Percentiles rank a stretch among this genome's conserved stretches.
Evolutionary conservation across 2,797 vertebrate species (phyloP).

Genomic region (Sylvia borin): DNA sequence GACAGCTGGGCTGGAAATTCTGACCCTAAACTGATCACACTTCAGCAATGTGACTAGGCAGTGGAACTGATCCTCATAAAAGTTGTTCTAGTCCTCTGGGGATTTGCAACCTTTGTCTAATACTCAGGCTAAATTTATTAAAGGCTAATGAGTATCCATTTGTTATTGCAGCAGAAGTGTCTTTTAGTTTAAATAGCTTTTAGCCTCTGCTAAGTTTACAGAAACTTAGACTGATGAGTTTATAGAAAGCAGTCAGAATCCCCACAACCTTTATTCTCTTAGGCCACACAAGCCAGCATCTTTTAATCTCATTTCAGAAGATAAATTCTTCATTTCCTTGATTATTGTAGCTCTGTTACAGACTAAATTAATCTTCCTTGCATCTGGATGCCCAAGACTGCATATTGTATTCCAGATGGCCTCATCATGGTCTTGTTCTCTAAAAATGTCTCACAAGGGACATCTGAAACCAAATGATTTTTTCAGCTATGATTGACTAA

Average conservation of each 20-base stretch:
- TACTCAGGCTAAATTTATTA: conserved; percentile 16
- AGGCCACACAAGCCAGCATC: not conserved
- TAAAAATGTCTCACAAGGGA: conserved; percentile 38
- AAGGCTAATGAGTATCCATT: not conserved
- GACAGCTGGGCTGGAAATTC: not conserved
- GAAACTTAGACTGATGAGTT: conserved; percentile 3
- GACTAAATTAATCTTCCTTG: conserved; percentile 27
- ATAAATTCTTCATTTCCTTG: conserved; percentile 43
- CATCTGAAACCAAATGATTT: conserved; percentile 26
- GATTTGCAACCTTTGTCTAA: not conserved
- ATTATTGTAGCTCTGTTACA: conserved; percentile 28
- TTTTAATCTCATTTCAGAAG: conserved; percentile 46
- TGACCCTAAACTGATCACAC: not conserved
- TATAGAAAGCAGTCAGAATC: not conserved
- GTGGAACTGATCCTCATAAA: not conserved
- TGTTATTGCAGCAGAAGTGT: not conserved
- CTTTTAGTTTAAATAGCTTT: conserved; percentile 12
- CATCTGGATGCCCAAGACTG: not conserved
- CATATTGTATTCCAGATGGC: conserved; percentile 57
- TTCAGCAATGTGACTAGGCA: not conserved
- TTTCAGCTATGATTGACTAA: conserved; percentile 9
- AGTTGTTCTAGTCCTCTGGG: conserved; percentile 10
- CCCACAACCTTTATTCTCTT: not conserved
- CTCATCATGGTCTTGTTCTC: conserved; percentile 28
- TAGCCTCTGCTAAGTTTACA: not conserved